phyloP scores from a whole-genome alignment of 2,797 vertebrate genomes.

The Natrix natrix region DNA sequence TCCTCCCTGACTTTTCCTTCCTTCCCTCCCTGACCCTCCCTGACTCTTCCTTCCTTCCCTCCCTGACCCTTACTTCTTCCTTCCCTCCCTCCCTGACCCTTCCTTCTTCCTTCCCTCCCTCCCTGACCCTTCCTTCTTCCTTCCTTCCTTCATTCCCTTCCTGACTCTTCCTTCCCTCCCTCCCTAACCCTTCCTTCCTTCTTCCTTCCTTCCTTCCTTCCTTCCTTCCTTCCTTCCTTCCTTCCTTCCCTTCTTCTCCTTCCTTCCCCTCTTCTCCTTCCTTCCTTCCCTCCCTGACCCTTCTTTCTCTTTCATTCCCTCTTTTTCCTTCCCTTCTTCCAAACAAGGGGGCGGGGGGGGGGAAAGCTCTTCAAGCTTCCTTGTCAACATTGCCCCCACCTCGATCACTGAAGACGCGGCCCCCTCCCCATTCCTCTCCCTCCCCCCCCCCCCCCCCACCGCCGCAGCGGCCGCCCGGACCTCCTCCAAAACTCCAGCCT shows the following conservation, averaged over 20 bases:
- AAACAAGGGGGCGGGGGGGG: not conserved
- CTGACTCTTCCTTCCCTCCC: no score
- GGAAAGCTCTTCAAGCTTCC: not conserved
- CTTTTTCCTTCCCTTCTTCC: not conserved
- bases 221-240: not conserved
- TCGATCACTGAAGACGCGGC: no score
- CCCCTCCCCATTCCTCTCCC: not conserved
- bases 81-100: no score
- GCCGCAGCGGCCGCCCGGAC: not conserved
- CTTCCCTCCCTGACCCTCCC: no score
- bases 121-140: not conserved
- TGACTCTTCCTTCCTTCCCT: no score
- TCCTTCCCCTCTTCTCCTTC: no score
- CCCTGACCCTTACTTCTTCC: rapidly evolving
- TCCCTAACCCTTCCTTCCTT: no score
- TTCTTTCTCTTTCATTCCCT: no score
- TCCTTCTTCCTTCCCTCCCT: no score
- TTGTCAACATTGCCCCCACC: not conserved
- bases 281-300: not conserved
- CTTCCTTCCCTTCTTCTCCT: no score
- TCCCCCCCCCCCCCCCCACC: rapidly evolving
- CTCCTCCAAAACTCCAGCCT: not conserved
- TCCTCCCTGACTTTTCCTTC: no score
- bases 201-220: no score
- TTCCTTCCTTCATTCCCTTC: rapidly evolving